Evolutionary conservation across 1,140 invertebrate genomes (phyloP).

Genomic region (Drosophila eugracilis): DNA sequence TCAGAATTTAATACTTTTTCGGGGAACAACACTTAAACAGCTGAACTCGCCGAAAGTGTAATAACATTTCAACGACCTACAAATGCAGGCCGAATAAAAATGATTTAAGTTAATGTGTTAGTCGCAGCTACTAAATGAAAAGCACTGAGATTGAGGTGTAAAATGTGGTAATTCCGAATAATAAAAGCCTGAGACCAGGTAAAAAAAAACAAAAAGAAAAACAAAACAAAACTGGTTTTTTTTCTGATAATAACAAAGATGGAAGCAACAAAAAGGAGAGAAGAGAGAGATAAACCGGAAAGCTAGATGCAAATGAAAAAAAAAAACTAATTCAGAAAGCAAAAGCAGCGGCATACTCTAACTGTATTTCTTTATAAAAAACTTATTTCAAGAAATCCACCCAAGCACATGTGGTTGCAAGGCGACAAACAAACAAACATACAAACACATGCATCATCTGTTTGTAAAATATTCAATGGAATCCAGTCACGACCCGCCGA

Average conservation of each 20-base stretch:
- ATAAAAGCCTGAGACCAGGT: slow-evolving; percentile 42
- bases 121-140: slow-evolving; percentile 29
- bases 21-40: slow-evolving; percentile 12
- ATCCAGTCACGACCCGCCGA: slow-evolving; percentile 50
- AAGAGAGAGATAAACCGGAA: slow-evolving; percentile 44
- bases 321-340: slow-evolving; percentile 46
- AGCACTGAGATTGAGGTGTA: slow-evolving; percentile 57
- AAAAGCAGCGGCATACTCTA: slow-evolving; percentile 56
- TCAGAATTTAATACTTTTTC: background rate
- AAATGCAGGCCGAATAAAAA: slow-evolving; percentile 10
- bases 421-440: slow-evolving; percentile 13
- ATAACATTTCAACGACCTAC: slow-evolving; percentile 40
- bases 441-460: slow-evolving; percentile 21
- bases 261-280: slow-evolving; percentile 7
- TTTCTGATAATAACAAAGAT: slow-evolving; percentile 37
- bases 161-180: slow-evolving; percentile 79
- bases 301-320: slow-evolving; percentile 32
- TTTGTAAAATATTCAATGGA: slow-evolving; percentile 54
- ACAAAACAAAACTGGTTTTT: slow-evolving; percentile 59
- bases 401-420: slow-evolving; percentile 31
- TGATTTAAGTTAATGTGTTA: slow-evolving; percentile 38
- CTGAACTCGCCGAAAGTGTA: slow-evolving; percentile 12
- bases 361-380: slow-evolving; percentile 40
- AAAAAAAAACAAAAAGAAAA: slow-evolving; percentile 24
- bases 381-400: slow-evolving; percentile 31